Percentiles rank a stretch among this genome's conserved stretches.
Evolutionary conservation across 1,140 invertebrate genomes (phyloP).

Genomic region (Yoshiicerus persimilis): DNA sequence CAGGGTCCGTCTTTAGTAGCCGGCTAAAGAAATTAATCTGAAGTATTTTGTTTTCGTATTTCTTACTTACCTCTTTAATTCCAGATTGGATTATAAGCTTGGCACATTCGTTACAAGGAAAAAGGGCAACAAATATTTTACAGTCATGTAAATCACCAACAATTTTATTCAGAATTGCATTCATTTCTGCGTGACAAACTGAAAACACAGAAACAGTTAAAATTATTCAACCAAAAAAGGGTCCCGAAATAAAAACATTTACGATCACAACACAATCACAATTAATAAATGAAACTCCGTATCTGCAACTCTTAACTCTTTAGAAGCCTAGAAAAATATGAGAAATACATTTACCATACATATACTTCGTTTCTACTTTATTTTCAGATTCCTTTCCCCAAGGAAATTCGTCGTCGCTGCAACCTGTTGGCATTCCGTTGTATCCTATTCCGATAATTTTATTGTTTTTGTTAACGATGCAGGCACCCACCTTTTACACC

Average conservation of each 20-base stretch:
- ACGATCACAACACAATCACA: too few relatives aligned
- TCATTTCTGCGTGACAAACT: constrained; percentile 97
- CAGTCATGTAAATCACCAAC: constrained; percentile 72
- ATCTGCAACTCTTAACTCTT: too few relatives aligned
- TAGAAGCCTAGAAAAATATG: too few relatives aligned
- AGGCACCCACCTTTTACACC: constrained; percentile 74
- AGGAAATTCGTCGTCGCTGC: constrained; percentile 82
- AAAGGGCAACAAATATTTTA: constrained; percentile 81
- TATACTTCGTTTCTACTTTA: constrained; percentile 73
- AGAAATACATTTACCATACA: too few relatives aligned
- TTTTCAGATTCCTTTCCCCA: constrained; percentile 69
- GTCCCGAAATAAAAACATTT: too few relatives aligned
- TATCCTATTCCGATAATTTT: constrained; percentile 91
- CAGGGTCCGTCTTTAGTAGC: too few relatives aligned
- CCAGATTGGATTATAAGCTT: constrained; percentile 97
- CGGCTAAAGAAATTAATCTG: too few relatives aligned
- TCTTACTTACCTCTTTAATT: constrained; percentile 72
- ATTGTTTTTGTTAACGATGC: constrained; percentile 85
- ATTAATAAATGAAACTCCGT: too few relatives aligned
- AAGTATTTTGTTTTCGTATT: too few relatives aligned
- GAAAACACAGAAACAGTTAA: too few relatives aligned
- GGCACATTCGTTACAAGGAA: constrained; percentile 96
- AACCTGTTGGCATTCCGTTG: constrained; percentile 91
- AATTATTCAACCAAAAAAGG: too few relatives aligned
- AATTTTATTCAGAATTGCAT: constrained; percentile 93